Evolutionary conservation across 2,797 vertebrate species (phyloP), one percentile per base, ranked within the genome.

Genomic region (Salarias fasciatus): DNA sequence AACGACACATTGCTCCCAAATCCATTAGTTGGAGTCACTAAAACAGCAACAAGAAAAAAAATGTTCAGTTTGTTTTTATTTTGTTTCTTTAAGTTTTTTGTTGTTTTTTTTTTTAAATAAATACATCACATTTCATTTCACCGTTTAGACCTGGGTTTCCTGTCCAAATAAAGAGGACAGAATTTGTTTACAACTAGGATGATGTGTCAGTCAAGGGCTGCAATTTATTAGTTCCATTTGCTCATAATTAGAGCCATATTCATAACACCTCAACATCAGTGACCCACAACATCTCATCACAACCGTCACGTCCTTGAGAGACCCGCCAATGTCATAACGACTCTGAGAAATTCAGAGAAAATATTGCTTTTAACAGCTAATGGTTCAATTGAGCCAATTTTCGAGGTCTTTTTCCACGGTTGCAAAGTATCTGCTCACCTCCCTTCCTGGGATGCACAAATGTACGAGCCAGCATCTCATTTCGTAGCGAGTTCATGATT

Each of bases 171-270:
- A 58, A 64, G 13, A 8, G 11, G 11, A 9, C 43, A 12, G 47
- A 69, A 44, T 64, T 61, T 67, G 50, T 71, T 64, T 65, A 53
- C 38, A 40, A n/a, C 40, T 41, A 61, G 63, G 56, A 53, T 31
- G 30, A 53, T 31, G 30, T 24, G 31, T 3, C 37, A 44, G 68
- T 53, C 61, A 69, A 8, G 0, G 57, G 35, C 53, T 31, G 8
- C 53, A 8, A 75, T 67, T 49, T 75, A 70, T 53, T 47, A 58
- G 49, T 63, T 52, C 66, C 51, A 61, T 56, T 60, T 43, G 24
- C 45, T 58, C 55, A 61, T 79, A 58, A 77, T 63, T 61, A 68
- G 48, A 44, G 61, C 44, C 70, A 76, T 78, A 74, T 72, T 85
- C 72, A 66, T 61, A 63, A 73, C 56, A 65, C 57, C 55, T 24